These are phyloP conservation scores for Mythimna vitellina DNA, from an alignment of 2,888 invertebrate genomes.

Conservation along the genomic window DNA sequence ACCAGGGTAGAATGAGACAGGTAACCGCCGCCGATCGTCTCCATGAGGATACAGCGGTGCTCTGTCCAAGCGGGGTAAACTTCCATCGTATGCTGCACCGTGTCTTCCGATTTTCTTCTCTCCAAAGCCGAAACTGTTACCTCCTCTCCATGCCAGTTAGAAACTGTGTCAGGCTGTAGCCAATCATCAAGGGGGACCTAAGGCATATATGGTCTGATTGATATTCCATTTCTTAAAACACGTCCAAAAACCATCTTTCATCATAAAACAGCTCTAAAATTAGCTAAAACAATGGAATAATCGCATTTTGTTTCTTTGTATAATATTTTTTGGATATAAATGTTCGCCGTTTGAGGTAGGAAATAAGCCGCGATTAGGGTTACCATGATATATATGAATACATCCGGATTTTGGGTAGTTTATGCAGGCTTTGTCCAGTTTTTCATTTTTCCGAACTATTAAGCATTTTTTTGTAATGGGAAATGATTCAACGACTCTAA, in stretches of 20 bases:
- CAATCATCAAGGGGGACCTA: too few species aligned
- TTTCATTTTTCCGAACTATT: not conserved
- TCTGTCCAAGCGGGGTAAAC: too few species aligned
- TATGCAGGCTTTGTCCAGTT: not conserved
- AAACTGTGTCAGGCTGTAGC: too few species aligned
- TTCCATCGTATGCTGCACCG: too few species aligned
- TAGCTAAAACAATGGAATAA: slow-evolving; percentile 15
- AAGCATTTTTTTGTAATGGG: too few species aligned
- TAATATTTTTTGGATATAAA: slow-evolving; percentile 24
- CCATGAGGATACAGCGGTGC: not conserved
- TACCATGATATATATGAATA: not conserved
- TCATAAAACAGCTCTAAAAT: slow-evolving; percentile 27
- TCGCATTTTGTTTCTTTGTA: slow-evolving; percentile 18
- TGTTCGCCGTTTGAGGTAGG: not conserved
- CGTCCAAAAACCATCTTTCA: not conserved
- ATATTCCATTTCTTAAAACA: not conserved
- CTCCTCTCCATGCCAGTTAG: too few species aligned
- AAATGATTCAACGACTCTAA: too few species aligned
- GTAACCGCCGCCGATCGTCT: not conserved
- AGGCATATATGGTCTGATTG: not conserved
- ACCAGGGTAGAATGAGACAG: not conserved
- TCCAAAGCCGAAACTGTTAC: too few species aligned
- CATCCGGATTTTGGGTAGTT: too few species aligned
- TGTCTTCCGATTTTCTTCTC: too few species aligned
- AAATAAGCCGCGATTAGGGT: not conserved